Conservation (phyloP, 37 sponge, comb jelly and placozoan genomes). For the Bolinopsis microptera region DNA sequence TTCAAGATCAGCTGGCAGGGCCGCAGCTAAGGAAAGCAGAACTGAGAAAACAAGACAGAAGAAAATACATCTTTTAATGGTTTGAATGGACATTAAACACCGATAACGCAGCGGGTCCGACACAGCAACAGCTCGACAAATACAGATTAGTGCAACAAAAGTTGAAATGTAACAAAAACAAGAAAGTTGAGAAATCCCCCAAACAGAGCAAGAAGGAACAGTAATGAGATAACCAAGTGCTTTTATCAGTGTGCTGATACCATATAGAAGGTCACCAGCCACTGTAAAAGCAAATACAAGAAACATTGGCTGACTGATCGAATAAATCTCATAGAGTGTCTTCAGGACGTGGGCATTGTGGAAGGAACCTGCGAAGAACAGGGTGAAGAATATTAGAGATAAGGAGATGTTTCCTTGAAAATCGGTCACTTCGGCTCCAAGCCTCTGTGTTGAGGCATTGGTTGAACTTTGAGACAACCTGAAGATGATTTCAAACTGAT, state of each 20-base stretch:
- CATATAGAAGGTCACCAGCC: not conserved
- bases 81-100: not conserved
- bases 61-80: not conserved
- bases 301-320: slow-evolving; percentile 20
- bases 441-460: not conserved
- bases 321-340: not conserved
- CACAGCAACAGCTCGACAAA: not conserved
- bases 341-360: slow-evolving; percentile 37
- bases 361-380: not conserved
- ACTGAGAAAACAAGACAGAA: not conserved
- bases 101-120: not conserved
- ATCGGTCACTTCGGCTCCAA: not conserved
- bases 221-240: slow-evolving; percentile 10
- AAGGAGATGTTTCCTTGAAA: not conserved
- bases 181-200: not conserved
- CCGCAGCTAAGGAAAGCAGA: not conserved
- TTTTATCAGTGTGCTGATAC: not conserved
- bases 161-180: slow-evolving; percentile 30
- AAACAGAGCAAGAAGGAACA: slow-evolving; percentile 2
- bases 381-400: not conserved
- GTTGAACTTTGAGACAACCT: not conserved
- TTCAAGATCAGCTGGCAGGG: not conserved
- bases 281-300: slow-evolving; percentile 29
- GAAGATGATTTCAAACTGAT: too few relatives aligned
- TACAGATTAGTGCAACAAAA: not conserved